Evolutionary conservation across 2,113 vertebrate genomes (phyloP).

Genomic region (Psephotus haematonotus): DNA sequence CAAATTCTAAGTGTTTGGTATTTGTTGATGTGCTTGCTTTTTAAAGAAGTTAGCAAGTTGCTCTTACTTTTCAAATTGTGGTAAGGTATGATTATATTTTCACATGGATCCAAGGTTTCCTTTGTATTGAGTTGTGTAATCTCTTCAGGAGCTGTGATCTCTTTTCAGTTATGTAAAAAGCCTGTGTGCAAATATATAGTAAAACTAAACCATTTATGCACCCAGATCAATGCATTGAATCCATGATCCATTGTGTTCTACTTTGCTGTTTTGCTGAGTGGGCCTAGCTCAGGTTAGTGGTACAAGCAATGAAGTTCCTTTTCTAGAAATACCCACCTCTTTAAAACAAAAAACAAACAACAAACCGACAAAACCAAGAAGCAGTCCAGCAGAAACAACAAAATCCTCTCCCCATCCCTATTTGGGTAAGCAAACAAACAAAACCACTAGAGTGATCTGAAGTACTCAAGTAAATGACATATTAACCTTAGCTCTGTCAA

Average conservation of each 20-base stretch:
- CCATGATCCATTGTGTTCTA: not conserved
- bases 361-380: not conserved
- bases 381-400: not conserved
- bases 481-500: not conserved
- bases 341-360: not conserved
- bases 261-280: rapidly evolving
- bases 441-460: not conserved
- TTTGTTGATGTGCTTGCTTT: rapidly evolving
- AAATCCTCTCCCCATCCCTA: not conserved
- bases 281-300: not conserved
- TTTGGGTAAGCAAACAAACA: not conserved
- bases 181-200: not conserved
- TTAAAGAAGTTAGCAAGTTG: not conserved
- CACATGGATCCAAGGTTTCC: not conserved
- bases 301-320: not conserved
- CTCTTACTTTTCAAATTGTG: not conserved
- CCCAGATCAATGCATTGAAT: not conserved
- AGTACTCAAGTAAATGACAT: not conserved
- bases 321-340: rapidly evolving
- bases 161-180: not conserved
- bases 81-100: not conserved
- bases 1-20: not conserved
- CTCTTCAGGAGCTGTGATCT: not conserved
- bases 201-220: not conserved
- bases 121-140: rapidly evolving